Conservation (phyloP, 2,888 invertebrate genomes). For the Spilarctia lutea region DNA sequence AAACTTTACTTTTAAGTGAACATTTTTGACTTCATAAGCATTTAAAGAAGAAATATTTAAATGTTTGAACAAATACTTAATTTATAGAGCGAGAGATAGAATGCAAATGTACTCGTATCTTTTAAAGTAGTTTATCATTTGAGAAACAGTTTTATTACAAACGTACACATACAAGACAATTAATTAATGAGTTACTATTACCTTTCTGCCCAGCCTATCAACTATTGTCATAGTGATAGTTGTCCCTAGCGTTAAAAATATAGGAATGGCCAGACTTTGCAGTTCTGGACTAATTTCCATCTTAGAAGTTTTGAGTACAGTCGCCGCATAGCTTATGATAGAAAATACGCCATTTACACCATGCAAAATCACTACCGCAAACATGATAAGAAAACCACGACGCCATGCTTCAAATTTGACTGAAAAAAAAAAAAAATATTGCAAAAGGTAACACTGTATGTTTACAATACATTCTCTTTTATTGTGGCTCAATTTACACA, state of each 20-base stretch:
- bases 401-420: conserved; percentile 64
- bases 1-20: too few relatives aligned
- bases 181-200: conserved; percentile 18
- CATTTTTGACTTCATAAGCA: too few relatives aligned
- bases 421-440: conserved; percentile 32
- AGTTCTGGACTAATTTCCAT: conserved; percentile 54
- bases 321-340: conserved; percentile 59
- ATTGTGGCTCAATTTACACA: not conserved
- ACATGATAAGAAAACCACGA: conserved; percentile 53
- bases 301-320: conserved; percentile 54
- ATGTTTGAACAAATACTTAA: too few relatives aligned
- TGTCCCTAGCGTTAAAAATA: conserved; percentile 58
- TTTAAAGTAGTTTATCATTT: too few relatives aligned
- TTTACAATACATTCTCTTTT: not conserved
- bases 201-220: conserved; percentile 57
- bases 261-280: conserved; percentile 59
- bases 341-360: conserved; percentile 57
- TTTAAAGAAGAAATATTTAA: too few relatives aligned
- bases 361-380: conserved; percentile 46
- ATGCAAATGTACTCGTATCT: too few relatives aligned
- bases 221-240: conserved; percentile 52
- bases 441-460: too few relatives aligned
- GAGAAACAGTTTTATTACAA: not conserved
- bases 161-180: not conserved
- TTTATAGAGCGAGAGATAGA: too few relatives aligned